Base-by-base conservation (phyloP, 2,797 vertebrate species). In the Hirundo rustica region DNA sequence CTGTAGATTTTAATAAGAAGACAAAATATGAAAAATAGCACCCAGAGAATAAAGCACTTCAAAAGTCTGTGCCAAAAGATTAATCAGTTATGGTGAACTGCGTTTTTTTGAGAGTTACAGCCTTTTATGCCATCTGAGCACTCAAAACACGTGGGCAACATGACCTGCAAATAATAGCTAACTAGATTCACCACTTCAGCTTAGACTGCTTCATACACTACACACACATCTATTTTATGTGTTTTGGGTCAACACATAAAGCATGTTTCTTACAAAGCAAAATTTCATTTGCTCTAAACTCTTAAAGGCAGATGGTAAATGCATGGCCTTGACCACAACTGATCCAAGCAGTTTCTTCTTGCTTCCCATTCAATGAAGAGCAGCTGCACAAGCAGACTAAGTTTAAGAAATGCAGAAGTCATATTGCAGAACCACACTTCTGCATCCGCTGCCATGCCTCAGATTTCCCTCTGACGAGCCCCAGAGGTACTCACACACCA, bases 11-110 rank as follows among this genome's bases (percentile, higher is more conserved):
- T 95, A 95, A 89, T 79, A 90, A 81, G 55, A 66, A 94, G 55
- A 92, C 45, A 94, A 95, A 93, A 94, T 64, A 68, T 92, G 90
- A 92, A 94, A 96, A 96, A 95, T 92, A 95, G 88, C 88, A 89
- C 92, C 94, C 88, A 82, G 93, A 94, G 95, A 95, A 93, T 91
- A 93, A 88, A 95, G 36, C 55, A 67, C 74, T 95, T 93, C 1
- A 82, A 93, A 93, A 91, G 38, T 91, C 93, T 90, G 55, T 85
- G 90, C 77, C 94, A 93, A 94, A 95, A 95, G 53, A 96, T 92
- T 94, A 96, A 96, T 96, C 90, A 93, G 57, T 93, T 95, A 85
- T 44, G 67, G 32, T n/a, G 57, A 95, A 73, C 85, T 65, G 45
- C 60, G 91, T 91, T 71, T 38, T 74, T 87, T 79, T 83, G 90